A percentile compares a stretch with the other conserved stretches of the same genome.
These are phyloP conservation scores for Trissoscelio sp. DNA, from an alignment of 2,888 invertebrate species.

Conservation along the genomic window DNA sequence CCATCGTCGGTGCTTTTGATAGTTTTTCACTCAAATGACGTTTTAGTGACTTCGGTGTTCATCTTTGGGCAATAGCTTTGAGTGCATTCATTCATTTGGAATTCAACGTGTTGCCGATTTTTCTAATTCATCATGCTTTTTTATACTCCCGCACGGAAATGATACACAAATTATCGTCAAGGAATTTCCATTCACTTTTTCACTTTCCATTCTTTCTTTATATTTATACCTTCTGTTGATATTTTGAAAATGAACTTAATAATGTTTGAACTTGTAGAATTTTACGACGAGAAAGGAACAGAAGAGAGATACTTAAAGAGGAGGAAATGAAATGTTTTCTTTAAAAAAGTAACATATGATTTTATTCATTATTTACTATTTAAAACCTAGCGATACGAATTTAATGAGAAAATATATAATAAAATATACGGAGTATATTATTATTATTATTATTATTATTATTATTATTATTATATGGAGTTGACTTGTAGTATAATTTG, in stretches of 20 bases:
- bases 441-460: too few species aligned
- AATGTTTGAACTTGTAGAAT: conserved; percentile 19
- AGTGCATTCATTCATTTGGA: conserved; percentile 56
- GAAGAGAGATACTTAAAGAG: too few species aligned
- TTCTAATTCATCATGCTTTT: conserved; percentile 6
- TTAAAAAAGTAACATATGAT: too few species aligned
- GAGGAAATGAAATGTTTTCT: too few species aligned
- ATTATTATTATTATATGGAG: too few species aligned
- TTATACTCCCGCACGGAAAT: conserved; percentile 44
- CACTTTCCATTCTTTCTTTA: too few species aligned
- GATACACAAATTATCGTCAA: conserved; percentile 62
- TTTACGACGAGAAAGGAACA: neutral
- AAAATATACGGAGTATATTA: too few species aligned
- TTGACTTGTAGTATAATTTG: too few species aligned
- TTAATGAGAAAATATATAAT: too few species aligned
- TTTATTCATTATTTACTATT: too few species aligned
- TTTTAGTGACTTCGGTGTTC: conserved; percentile 73
- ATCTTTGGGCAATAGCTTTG: conserved; percentile 58
- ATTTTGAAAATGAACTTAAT: conserved; percentile 59
- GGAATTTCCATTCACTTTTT: conserved; percentile 39
- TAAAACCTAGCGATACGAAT: too few species aligned
- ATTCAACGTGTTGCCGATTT: conserved; percentile 19
- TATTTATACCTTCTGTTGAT: conserved; percentile 55
- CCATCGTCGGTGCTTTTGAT: conserved; percentile 75
- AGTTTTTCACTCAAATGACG: conserved; percentile 73